These are phyloP conservation scores for Artibeus jamaicensis DNA, from an alignment of 2,797 vertebrate genomes.

Conservation along the genomic window DNA sequence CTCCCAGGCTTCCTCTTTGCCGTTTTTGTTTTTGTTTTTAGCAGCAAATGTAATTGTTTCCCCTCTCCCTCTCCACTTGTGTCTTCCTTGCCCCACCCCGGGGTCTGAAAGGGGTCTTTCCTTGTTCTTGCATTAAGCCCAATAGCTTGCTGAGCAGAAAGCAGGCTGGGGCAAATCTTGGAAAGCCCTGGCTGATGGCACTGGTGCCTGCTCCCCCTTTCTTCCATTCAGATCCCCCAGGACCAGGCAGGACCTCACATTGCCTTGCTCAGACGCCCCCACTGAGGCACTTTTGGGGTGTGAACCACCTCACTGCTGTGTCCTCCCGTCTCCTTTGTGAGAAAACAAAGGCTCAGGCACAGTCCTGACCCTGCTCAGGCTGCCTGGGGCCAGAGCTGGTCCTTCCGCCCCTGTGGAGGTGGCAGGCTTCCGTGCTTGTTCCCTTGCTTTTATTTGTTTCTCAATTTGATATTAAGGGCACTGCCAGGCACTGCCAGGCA, in stretches of 20 bases:
- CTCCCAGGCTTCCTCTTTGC: not conserved
- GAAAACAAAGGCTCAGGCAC: not conserved
- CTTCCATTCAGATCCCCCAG: not conserved
- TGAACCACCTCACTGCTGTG: not conserved
- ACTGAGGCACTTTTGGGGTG: too few relatives aligned
- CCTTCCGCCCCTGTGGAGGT: not conserved
- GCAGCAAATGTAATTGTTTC: not conserved
- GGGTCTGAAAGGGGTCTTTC: constrained; percentile 46
- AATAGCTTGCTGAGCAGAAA: not conserved
- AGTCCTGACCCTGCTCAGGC: not conserved
- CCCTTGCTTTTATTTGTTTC: not conserved
- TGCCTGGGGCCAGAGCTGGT: not conserved
- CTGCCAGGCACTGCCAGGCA: not conserved
- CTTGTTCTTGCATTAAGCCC: constrained; percentile 1
- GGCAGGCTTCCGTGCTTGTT: not conserved
- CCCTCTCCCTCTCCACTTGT: not conserved
- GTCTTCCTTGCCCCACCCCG: constrained; percentile 29
- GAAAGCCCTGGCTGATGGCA: not conserved
- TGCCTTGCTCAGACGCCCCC: not conserved
- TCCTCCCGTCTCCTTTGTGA: not conserved
- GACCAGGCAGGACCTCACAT: not conserved
- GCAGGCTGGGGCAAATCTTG: not conserved
- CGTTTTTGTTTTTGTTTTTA: not conserved
- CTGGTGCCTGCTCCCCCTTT: not conserved
- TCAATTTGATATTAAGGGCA: not conserved